Percentiles rank a stretch among this genome's conserved stretches.
Evolutionary conservation across 2,113 vertebrate genomes (phyloP).

Genomic region (Pimephales promelas): DNA sequence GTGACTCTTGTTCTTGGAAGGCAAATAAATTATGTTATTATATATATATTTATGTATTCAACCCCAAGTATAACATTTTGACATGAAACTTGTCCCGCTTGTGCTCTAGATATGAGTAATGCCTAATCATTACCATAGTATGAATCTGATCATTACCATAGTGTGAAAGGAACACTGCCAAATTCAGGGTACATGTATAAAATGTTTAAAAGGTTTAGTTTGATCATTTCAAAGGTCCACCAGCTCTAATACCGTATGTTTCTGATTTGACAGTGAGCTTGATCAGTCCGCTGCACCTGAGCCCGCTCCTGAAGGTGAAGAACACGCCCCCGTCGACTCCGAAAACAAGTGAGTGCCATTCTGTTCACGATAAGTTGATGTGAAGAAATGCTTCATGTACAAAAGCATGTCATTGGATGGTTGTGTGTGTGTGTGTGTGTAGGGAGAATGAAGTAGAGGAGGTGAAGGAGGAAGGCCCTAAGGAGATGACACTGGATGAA

Average conservation of each 20-base stretch:
- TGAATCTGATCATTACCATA: too few species aligned
- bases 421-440: constrained; percentile 17
- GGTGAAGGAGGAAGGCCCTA: constrained; percentile 96
- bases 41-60: too few species aligned
- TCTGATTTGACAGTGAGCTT: constrained; percentile 79
- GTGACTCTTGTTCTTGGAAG: too few species aligned
- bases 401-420: not conserved
- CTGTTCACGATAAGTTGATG: not conserved
- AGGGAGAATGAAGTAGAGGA: constrained; percentile 98
- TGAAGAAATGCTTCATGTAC: not conserved
- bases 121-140: too few species aligned
- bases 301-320: constrained; percentile 93
- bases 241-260: not conserved
- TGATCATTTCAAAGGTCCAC: not conserved
- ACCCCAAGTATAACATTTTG: too few species aligned
- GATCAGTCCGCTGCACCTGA: constrained; percentile 92
- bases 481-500: constrained; percentile 99
- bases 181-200: not conserved
- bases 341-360: constrained; percentile 91
- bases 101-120: too few species aligned
- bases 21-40: too few species aligned
- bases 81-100: too few species aligned
- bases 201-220: not conserved
- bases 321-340: constrained; percentile 92
- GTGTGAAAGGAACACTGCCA: too few species aligned